Base-by-base conservation (phyloP, 2,113 vertebrate genomes). In the Sylvia atricapilla region DNA sequence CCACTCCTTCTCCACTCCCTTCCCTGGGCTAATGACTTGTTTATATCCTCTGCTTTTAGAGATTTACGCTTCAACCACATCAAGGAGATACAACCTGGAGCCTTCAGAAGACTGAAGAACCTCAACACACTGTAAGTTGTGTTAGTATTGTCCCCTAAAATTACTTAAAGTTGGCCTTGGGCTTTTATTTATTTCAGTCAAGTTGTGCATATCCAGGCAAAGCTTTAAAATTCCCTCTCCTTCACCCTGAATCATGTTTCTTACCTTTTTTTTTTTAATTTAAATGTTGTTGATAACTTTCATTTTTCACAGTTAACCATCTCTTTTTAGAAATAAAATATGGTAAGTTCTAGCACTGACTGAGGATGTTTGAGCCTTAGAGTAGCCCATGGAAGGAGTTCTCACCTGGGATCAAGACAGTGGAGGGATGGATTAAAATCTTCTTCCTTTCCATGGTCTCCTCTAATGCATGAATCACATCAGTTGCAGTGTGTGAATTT, bases 41-140 rank as follows among this genome's bases (percentile, higher is more conserved):
- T 69, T 21, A 1, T 49, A 2, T 58, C 86, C 69, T 96, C 85
- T 96, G 60, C 88, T 93, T 96, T 35, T 97, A 99, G 99, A 95
- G 99, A 99, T 94, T 89, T 99, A 94, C 98, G 99, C 73, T 99
- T 99, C 97, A 99, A 99, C 97, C 99, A 97, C 97, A 99, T 99
- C 96, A 98, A 98, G 97, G 98, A 98, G 93, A 97, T 99, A 92
- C 97, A 98, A 44, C 97, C 97, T 28, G 98, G 98, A 72, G 98
- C 98, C 87, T 98, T 99, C 95, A 98, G 95, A 84, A 97, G 97
- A 70, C 93, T 99, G 92, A 98, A 98, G 94, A 98, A 98, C 96
- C 99, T 99, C 97, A 98, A 98, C 97, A 99, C 99, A 0, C 98
- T 99, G 99, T 99, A 97, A 99, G 99, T 96, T 85, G 1, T 15